Percentiles rank a stretch among this genome's conserved stretches.
phyloP scores from a whole-genome alignment of 2,888 invertebrate species.

The Troides oblongomaculatus region DNA sequence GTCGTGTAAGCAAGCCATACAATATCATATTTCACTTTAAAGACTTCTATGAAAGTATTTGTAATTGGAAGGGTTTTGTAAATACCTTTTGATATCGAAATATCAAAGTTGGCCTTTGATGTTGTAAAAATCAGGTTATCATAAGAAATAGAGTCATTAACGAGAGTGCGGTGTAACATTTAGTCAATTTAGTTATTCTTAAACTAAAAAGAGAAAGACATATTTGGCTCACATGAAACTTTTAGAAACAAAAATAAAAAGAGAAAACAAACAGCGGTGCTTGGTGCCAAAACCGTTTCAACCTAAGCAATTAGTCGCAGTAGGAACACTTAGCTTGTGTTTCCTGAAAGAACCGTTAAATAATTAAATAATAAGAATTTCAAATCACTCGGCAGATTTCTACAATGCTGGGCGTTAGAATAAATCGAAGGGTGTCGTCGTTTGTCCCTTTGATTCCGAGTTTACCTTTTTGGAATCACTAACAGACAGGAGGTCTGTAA shows the following conservation, averaged over 20 bases:
- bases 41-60: conserved; percentile 25
- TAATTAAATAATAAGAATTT: conserved; percentile 27
- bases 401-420: conserved; percentile 8
- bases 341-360: conserved; percentile 24
- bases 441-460: conserved; percentile 21
- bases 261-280: conserved; percentile 18
- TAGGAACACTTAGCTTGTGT: conserved; percentile 24
- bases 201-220: conserved; percentile 4
- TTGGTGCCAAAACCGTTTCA: conserved; percentile 28
- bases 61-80: conserved; percentile 28
- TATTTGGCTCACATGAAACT: conserved; percentile 16
- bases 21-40: conserved; percentile 24
- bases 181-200: conserved; percentile 1
- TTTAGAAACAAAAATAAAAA: conserved; percentile 11
- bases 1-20: conserved; percentile 26
- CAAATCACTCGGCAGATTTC: conserved; percentile 20
- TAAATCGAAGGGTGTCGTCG: conserved; percentile 1
- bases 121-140: conserved; percentile 18
- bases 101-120: conserved; percentile 27
- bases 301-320: conserved; percentile 29
- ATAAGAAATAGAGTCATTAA: conserved; percentile 9
- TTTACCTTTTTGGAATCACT: conserved; percentile 20
- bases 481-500: conserved; percentile 20
- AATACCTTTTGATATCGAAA: conserved; percentile 28
- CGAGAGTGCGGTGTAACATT: conserved; percentile 3